Evolutionary conservation across 2,797 vertebrate species (phyloP), one percentile per base, ranked within the genome.

Genomic region (Esox masquinongy): DNA sequence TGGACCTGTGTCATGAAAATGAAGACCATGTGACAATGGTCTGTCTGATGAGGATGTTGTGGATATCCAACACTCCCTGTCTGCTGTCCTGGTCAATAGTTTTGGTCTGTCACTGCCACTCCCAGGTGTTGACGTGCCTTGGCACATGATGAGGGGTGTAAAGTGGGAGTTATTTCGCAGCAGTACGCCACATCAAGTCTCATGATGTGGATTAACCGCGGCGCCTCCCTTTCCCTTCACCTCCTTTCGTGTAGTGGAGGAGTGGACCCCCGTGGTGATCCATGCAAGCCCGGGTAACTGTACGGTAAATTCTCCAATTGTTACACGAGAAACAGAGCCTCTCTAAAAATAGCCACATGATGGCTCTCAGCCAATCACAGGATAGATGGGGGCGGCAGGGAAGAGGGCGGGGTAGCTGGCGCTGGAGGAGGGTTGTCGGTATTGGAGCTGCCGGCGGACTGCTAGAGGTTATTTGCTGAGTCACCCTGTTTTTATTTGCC

Each of bases 311-410:
- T 84, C 77, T 85, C 61, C 79, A 83, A 79, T 70, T 43, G 56
- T 79, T 75, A 12, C 24, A 50, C 61, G 84, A 74, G 69, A 75
- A 86, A 47, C 84, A 82, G 79, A 83, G 75, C 68, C 34, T 16
- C 39, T 75, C 77, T 85, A 87, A 86, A 78, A 86, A 82, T 87
- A 86, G 76, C 71, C 11, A 17, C 34, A 22, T 3, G 11, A 70
- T 69, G 81, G 72, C 73, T 24, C 9, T 68, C 22, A 26, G 83
- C 76, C 80, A 84, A 70, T 80, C 75, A 77, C 72, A 43, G 74
- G 53, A 53, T 69, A 74, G 63, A 67, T 12, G 22, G 34, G 34
- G 43, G 29, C 29, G 34, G 51, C 63, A 29, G 61, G 24, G 70
- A 72, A 2, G 70, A 50, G 63, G 50, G 7, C 26, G 63, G 77